phyloP scores from a whole-genome alignment of 1,140 invertebrate genomes.

The Zaprionus inermis region DNA sequence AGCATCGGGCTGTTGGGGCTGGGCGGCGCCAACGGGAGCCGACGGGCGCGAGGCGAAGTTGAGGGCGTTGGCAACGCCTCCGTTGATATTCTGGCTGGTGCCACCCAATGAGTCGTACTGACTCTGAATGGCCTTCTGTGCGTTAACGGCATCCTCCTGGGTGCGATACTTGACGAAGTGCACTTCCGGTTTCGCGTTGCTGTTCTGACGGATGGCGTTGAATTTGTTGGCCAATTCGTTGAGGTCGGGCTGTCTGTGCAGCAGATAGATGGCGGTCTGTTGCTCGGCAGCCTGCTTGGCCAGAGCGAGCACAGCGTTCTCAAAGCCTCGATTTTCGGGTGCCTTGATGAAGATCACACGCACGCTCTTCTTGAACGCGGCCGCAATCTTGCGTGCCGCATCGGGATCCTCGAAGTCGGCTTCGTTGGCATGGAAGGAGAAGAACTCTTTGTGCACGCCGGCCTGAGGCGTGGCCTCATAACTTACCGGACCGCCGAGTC shows the following conservation, averaged over 20 bases:
- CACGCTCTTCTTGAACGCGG: conserved; percentile 61
- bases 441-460: conserved; percentile 64
- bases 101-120: conserved; percentile 75
- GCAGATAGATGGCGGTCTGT: conserved; percentile 71
- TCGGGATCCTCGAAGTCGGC: conserved; percentile 66
- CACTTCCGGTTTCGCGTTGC: conserved; percentile 68
- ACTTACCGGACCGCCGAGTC: conserved; percentile 57
- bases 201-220: conserved; percentile 61
- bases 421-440: conserved; percentile 65
- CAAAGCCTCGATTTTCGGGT: conserved; percentile 68
- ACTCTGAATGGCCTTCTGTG: conserved; percentile 66
- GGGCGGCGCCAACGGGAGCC: conserved; percentile 30
- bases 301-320: conserved; percentile 66
- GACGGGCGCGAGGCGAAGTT: conserved; percentile 73
- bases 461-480: conserved; percentile 57
- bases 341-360: conserved; percentile 73
- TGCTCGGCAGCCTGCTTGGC: conserved; percentile 73
- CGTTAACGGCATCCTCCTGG: conserved; percentile 73
- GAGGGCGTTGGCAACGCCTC: conserved; percentile 74
- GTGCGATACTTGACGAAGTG: conserved; percentile 80
- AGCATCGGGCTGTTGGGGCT: conserved; percentile 46
- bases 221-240: conserved; percentile 71
- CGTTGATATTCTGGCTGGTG: conserved; percentile 65
- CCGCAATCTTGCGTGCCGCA: conserved; percentile 49
- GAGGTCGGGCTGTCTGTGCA: conserved; percentile 73